Evolutionary conservation across 2,888 invertebrate species (phyloP).

Genomic region (Cylindroiulus punctatus): DNA sequence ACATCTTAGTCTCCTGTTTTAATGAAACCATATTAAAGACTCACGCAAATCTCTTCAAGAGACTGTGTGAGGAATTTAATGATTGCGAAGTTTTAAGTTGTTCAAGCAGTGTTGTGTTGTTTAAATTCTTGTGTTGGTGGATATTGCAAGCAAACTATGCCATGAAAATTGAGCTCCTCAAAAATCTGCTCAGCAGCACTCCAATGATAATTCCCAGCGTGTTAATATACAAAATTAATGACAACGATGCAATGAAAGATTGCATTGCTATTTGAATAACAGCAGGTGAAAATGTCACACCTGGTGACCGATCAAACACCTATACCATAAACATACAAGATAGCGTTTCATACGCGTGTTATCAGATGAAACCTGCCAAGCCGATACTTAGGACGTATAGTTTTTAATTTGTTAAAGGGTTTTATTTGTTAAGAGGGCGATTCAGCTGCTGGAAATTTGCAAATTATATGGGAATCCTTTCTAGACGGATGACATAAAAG

Average conservation of each 20-base stretch:
- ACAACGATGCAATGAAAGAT: background rate
- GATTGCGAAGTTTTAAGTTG: no score
- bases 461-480: background rate
- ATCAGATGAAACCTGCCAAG: no score
- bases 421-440: background rate
- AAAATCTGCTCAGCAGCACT: background rate
- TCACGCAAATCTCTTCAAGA: no score
- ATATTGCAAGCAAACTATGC: no score
- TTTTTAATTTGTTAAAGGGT: no score
- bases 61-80: no score
- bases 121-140: no score
- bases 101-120: no score
- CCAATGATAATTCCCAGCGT: background rate
- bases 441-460: background rate
- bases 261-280: background rate
- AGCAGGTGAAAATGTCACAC: constrained; percentile 6
- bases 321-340: background rate
- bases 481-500: no score
- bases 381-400: background rate
- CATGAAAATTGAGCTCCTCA: no score
- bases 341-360: background rate
- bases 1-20: background rate
- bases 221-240: background rate
- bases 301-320: background rate
- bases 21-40: background rate